These are phyloP conservation scores for Macropodus opercularis DNA, from an alignment of 2,797 vertebrate species.

Conservation along the genomic window DNA sequence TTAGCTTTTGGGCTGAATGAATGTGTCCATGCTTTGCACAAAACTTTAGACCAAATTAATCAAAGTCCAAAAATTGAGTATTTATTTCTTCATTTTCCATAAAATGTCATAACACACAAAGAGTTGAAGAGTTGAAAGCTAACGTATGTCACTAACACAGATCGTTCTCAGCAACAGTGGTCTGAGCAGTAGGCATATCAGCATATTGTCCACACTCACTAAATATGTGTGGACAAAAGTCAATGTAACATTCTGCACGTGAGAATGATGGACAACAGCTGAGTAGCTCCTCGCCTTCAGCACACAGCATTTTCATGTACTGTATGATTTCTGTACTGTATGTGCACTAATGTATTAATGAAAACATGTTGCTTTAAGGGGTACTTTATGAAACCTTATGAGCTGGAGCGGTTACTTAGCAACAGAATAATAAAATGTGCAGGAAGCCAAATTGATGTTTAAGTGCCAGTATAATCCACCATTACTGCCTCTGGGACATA, in stretches of 20 bases:
- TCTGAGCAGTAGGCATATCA: no score
- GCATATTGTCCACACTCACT: no score
- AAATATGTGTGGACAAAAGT: no score
- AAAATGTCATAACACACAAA: no score
- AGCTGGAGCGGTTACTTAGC: slow-evolving; percentile 36
- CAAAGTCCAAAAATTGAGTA: no score
- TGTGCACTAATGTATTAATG: neutral
- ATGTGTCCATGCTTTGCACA: neutral
- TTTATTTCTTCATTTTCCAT: no score
- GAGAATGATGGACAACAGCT: no score
- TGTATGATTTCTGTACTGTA: neutral
- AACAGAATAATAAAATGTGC: slow-evolving; percentile 35
- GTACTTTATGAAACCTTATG: slow-evolving; percentile 16
- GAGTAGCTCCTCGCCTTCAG: neutral
- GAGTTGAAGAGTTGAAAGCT: no score
- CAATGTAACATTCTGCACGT: neutral
- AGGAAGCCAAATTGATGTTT: slow-evolving; percentile 32
- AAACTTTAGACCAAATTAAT: neutral
- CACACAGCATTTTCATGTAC: neutral
- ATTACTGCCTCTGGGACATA: slow-evolving; percentile 9
- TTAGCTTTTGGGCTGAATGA: neutral
- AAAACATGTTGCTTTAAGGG: slow-evolving; percentile 19
- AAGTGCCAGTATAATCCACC: slow-evolving; percentile 26
- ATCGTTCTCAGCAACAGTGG: no score
- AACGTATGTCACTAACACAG: no score